Base-by-base conservation (phyloP, 1,140 invertebrate genomes). In the Trachymyrmex septentrionalis region DNA sequence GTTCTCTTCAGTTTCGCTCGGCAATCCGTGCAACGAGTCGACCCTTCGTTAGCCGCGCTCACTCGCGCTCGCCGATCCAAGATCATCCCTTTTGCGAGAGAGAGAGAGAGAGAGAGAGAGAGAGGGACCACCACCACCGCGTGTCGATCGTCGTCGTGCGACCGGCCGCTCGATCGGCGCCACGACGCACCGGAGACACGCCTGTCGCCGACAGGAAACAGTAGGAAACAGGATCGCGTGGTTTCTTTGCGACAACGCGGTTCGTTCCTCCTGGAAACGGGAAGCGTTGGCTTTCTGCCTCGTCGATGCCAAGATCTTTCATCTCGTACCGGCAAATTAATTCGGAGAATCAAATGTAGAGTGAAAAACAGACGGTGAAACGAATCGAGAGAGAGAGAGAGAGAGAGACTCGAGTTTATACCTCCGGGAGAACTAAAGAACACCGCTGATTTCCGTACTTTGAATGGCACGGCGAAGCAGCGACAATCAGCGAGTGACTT, bases 1-100 rank as follows among this genome's bases (percentile, higher is more conserved):
- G 89, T 90, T 87, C 89, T 67, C 73, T 61, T 90, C 89, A 86
- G 89, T 90, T 90, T 90, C 80, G 89, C 88, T 90, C 89, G 88
- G 88, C 85, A 87, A 50, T 87, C 86, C 89, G 86, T 87, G 84
- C 75, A 64, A 85, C 73, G 89, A 87, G 86, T 90, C 1, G 82
- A 85, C 53, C 12, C 73, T 57, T 89, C 72, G 87, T 55, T 24
- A 19, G 72, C 67, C 19, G 34, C 63, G 30, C 30, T 5, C 30
- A 34, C 30, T 34, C 72, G 66, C 24, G 66, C 34, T 44, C 12
- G 63, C 38, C 53, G 34, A 88, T 59, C 50, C 48, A 21, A 48
- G 53, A 72, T 55, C 80, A 48, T 55, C 38, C 57, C 57, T 30
- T 48, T 55, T n/a, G 16, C 24, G 44, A 14, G 63, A 53, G 38